Conservation (phyloP, 2,113 vertebrate genomes). For the Phylloscopus trochiloides region DNA sequence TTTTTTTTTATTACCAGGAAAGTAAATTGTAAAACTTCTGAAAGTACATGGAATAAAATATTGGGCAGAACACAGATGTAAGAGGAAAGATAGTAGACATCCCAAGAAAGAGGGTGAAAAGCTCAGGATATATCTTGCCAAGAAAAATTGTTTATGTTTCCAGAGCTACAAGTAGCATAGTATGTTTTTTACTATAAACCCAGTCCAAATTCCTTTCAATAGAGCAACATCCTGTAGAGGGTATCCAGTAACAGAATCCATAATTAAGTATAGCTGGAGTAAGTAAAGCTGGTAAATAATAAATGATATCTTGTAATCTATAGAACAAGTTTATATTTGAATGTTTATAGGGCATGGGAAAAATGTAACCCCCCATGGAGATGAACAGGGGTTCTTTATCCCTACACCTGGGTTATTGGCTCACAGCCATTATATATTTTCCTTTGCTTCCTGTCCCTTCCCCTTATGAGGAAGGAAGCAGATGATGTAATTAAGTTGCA, state of each 20-base stretch:
- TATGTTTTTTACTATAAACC: not conserved
- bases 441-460: not conserved
- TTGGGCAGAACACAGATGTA: not conserved
- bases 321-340: not conserved
- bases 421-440: not conserved
- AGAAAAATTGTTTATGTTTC: not conserved
- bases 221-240: not conserved
- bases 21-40: not conserved
- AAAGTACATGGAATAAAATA: not conserved
- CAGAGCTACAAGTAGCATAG: not conserved
- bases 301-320: not conserved
- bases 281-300: not conserved
- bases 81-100: not conserved
- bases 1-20: not conserved
- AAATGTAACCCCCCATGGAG: not conserved
- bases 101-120: not conserved
- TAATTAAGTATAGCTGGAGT: not conserved
- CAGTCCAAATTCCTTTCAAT: not conserved
- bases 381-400: not conserved
- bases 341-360: not conserved
- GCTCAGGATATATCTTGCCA: not conserved
- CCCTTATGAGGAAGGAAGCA: not conserved
- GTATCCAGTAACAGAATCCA: not conserved
- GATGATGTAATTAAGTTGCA: not conserved
- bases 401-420: not conserved